Evolutionary conservation across 2,113 vertebrate species (phyloP), one percentile per base, ranked within the genome.

Genomic region (Cephalopholis sonnerati): DNA sequence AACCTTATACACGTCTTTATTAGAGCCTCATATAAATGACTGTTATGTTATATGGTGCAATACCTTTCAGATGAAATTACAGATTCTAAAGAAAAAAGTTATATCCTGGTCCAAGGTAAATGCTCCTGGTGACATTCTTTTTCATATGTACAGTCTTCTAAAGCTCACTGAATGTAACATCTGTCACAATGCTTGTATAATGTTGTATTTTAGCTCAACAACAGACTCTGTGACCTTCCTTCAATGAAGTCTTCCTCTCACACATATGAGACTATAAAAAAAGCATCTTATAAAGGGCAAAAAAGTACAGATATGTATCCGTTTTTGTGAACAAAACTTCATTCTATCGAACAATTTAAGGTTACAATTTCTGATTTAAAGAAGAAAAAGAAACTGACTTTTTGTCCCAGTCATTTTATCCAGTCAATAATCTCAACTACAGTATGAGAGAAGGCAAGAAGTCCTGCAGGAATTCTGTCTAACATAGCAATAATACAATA

Each of bases 401-500:
- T 72, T 77, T 27, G 3, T 50, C 5, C 10, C 6, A 11, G 4
- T 3, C 27, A 63, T 58, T 63, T 71, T 10, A 73, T 71, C 3
- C 22, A 64, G 44, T 58, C 53, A 71, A 13, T n/a, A 11, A 8
- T 58, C 68, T 79, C 9, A 72, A 65, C 54, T 74, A 51, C 10
- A n/a, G 32, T 18, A 51, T 44, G 41, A 68, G 51, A 48, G 68
- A 55, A 1, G 16, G 12, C 3, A 61, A 54, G 17, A 73, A 36
- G 70, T 77, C 70, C 68, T 81, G 32, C 46, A 75, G 53, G 58
- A 68, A 81, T 72, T 55, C 29, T 75, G 59, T 77, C 58, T 51
- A 69, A 81, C 36, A 75, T 71, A 53, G 25, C 77, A 71, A 44
- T 84, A 77, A 85, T 77, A 75, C 82, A 81, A 65, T 84, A 87